Base-by-base conservation (phyloP, 2,888 invertebrate genomes). In the Linyphia triangularis region DNA sequence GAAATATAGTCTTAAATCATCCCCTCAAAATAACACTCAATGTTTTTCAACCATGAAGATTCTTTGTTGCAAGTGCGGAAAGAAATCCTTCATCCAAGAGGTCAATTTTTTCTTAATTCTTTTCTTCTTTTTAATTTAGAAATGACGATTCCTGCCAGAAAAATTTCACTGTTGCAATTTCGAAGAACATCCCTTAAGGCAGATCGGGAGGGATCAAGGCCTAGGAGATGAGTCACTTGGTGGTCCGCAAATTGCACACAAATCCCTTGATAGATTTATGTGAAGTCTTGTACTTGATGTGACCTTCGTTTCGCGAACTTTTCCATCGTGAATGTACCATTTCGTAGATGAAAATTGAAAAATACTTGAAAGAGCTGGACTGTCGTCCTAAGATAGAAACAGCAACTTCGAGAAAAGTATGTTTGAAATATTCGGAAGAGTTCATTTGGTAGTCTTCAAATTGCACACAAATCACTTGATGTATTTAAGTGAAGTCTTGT, bases 91-190 rank as follows among this genome's bases (percentile, higher is more conserved):
- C 77, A 33, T 40, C 22, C 13, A 40, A 63, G 77, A 61, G 72
- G 72, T 72, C 72, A 82, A 61, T 22, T n/a, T 37, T 37, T 51
- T 51, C 51, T 51, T 16, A 16, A 51, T n/a, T 51, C 51, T 51
- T 51, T 51, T 59, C 22, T 79, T 43, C 33, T 85, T 77, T 85
- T 85, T 69, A 85, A 69, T 77, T 85, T 77, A 85, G 67, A 59
- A 69, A 69, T 69, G 85, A 85, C 69, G 85, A 57, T 69, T 77
- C 85, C 65, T 22, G 43, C 82, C 61, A 51, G 77, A 63, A 63
- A 63, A 33, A 13, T 30, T 79, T 28, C 19, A n/a, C 40, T 43
- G 73, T 67, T 30, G 75, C 67, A 51, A 43, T 82, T 16, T 24
- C 26, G 33, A 65, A 51, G 72, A 75, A 75, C 24, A 73, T 33